phyloP scores from a whole-genome alignment of 2,113 vertebrate genomes.

The Gopherus evgoodei region DNA sequence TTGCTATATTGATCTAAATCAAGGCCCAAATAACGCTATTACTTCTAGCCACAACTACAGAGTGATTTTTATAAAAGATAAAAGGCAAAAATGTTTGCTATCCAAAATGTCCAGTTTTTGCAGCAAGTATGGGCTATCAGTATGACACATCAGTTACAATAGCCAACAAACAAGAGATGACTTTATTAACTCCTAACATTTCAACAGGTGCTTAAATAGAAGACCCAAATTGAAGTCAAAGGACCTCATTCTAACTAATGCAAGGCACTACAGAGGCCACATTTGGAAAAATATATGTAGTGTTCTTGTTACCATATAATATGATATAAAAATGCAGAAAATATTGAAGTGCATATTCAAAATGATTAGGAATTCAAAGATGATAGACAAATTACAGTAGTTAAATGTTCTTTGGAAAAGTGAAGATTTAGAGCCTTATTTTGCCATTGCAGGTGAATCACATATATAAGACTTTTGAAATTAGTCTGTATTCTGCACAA shows the following conservation, averaged over 20 bases:
- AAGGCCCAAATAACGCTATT: background rate
- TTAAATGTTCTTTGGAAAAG: background rate
- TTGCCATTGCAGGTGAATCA: background rate
- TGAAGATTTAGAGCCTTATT: background rate
- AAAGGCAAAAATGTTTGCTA: background rate
- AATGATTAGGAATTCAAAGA: background rate
- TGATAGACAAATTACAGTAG: background rate
- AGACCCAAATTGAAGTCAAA: background rate
- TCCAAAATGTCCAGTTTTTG: background rate
- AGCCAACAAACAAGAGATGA: background rate
- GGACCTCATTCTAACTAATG: accelerated
- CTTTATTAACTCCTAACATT: background rate
- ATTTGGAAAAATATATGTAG: background rate
- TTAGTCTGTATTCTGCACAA: background rate
- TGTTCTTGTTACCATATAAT: background rate
- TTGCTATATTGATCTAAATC: background rate
- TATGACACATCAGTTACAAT: background rate
- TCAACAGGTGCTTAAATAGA: background rate
- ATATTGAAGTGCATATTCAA: background rate
- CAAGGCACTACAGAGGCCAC: background rate
- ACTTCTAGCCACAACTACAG: background rate
- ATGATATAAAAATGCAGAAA: background rate
- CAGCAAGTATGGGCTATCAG: constrained; percentile 5
- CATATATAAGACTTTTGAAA: background rate
- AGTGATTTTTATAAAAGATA: background rate